Evolutionary conservation across 2,888 invertebrate species (phyloP).

Genomic region (Mystacides longicornis): DNA sequence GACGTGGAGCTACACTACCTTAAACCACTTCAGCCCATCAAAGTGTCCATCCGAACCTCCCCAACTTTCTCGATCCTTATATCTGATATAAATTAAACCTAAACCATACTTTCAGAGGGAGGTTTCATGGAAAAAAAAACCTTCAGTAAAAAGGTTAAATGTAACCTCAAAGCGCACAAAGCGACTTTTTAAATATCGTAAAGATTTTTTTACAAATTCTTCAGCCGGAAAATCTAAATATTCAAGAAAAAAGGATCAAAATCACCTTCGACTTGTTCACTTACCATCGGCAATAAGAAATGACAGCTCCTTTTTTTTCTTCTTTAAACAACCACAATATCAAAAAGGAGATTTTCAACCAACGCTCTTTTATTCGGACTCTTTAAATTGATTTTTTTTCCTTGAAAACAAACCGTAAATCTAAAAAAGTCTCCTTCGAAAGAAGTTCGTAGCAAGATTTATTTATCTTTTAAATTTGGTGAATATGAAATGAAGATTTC

Average conservation of each 20-base stretch:
- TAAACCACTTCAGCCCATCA: constrained; percentile 23
- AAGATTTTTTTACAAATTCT: not conserved
- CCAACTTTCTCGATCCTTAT: constrained; percentile 17
- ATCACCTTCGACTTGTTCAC: constrained; percentile 7
- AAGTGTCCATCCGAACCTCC: constrained; percentile 18
- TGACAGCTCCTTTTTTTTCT: not conserved
- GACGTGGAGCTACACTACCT: constrained; percentile 25
- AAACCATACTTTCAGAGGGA: not conserved
- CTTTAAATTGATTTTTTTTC: too few relatives aligned
- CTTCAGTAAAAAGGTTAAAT: not conserved
- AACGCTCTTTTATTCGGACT: not conserved
- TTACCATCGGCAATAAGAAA: not conserved
- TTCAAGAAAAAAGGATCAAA: not conserved
- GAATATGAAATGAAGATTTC: not conserved
- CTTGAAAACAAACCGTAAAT: too few relatives aligned
- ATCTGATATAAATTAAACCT: not conserved
- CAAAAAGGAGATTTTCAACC: not conserved
- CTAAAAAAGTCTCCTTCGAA: too few relatives aligned
- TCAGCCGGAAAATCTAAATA: too few relatives aligned
- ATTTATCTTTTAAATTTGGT: not conserved
- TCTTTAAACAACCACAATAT: not conserved
- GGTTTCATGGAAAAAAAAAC: not conserved
- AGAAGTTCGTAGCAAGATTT: not conserved
- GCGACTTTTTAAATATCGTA: not conserved
- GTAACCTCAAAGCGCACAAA: not conserved